phyloP scores from a whole-genome alignment of 2,888 invertebrate species.

The Athripsodes cinereus region DNA sequence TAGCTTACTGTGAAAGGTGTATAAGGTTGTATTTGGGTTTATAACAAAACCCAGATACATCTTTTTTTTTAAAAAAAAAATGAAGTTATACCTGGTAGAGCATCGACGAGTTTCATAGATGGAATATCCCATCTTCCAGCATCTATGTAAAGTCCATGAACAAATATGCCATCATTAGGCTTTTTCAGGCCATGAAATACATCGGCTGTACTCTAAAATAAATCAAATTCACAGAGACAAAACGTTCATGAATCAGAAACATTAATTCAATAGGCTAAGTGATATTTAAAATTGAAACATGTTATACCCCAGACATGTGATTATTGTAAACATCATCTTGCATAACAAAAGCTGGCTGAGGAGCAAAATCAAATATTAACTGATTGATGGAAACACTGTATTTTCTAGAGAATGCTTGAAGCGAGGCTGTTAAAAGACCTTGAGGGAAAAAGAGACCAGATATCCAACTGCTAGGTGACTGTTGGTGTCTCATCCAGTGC shows the following conservation, averaged over 20 bases:
- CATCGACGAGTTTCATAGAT: slow-evolving; percentile 65
- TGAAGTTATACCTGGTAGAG: slow-evolving; percentile 71
- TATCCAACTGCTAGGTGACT: slow-evolving; percentile 82
- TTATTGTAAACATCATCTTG: slow-evolving; percentile 60
- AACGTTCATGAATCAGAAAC: background rate
- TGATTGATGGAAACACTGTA: slow-evolving; percentile 83
- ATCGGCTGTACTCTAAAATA: background rate
- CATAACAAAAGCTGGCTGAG: slow-evolving; percentile 50
- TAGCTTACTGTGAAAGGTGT: no score
- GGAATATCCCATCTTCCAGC: slow-evolving; percentile 79
- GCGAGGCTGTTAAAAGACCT: slow-evolving; percentile 83
- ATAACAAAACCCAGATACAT: no score
- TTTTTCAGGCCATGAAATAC: slow-evolving; percentile 34
- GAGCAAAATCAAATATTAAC: slow-evolving; percentile 73
- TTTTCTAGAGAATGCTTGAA: slow-evolving; percentile 84
- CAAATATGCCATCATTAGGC: slow-evolving; percentile 63
- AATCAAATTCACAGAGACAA: background rate
- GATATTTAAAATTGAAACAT: background rate
- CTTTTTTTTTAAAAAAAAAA: no score
- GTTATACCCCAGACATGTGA: background rate
- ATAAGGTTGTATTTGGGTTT: no score
- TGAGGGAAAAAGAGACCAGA: slow-evolving; percentile 93
- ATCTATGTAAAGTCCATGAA: slow-evolving; percentile 81
- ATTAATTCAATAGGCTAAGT: background rate
- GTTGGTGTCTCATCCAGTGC: slow-evolving; percentile 65